Evolutionary conservation across 1,140 invertebrate species (phyloP), one percentile per base, ranked within the genome.

Genomic region (Sinella curviseta): DNA sequence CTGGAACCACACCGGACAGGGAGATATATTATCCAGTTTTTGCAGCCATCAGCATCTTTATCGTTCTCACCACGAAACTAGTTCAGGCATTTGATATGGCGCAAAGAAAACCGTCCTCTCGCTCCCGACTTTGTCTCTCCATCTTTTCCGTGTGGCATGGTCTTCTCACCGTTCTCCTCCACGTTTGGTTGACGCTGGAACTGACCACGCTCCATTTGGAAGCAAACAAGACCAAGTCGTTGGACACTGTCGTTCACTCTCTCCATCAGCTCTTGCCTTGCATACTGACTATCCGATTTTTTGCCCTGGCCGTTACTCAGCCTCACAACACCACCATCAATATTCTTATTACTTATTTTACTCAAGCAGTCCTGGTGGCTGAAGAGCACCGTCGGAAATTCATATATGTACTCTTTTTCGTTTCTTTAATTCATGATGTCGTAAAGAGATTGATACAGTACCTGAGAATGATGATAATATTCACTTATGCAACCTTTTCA

Each of bases 231-330:
- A 75, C 14, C 33, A 65, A 39, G 39, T 33, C 20, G 16, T 70
- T 20, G 36, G 78, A 73, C 20, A 4, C 14, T 16, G 55, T 36
- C 14, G 65, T 36, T 20, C 34, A 76, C 31, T 82, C 80, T 8
- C 78, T 82, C 26, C 34, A 77, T n/a, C 74, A 78, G 24, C 60
- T 82, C 12, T 54, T 78, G 31, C 34, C 76, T 1, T 80, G 76
- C 65, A 54, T 78, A 26, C 70, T 83, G 12, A 79, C 74, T 1
- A 82, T 83, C 31, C 39, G 82, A 55, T 81, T 77, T n/a, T 83
- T 78, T 78, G 77, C 81, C 1, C 30, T 48, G 16, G 77, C 81
- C 8, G 54, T 81, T 1, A 77, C 34, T 8, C 16, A 75, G 20
- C 79, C 80, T 2, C 82, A 79, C 26, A 74, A 76, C 34, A 81